These are phyloP conservation scores for Eidolon helvum DNA, from an alignment of 2,113 vertebrate species.

Conservation along the genomic window DNA sequence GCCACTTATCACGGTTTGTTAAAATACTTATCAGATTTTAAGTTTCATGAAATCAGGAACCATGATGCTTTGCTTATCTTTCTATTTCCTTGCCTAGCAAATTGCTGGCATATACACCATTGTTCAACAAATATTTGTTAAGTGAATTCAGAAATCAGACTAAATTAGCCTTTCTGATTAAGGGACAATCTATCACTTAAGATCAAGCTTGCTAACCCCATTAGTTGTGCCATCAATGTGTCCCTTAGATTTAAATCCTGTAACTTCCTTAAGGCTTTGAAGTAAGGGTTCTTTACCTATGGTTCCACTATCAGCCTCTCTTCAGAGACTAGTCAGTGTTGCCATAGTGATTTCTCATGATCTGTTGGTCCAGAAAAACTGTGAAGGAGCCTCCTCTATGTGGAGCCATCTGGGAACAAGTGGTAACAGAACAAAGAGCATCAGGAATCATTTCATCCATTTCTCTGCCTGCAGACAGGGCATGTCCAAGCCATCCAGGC, in stretches of 20 bases:
- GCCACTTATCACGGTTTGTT: not conserved
- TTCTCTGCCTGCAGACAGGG: not conserved
- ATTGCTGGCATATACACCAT: not conserved
- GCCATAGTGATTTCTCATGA: not conserved
- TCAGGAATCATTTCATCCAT: not conserved
- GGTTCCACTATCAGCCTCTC: not conserved
- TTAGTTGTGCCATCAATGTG: not conserved
- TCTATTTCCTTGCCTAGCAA: not conserved
- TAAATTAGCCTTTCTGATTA: not conserved
- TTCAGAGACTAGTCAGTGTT: not conserved
- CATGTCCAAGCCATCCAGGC: not conserved
- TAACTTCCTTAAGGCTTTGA: not conserved
- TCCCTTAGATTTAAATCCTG: not conserved
- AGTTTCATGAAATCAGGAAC: not conserved
- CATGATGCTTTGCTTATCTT: not conserved
- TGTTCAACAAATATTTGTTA: not conserved
- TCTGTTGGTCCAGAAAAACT: not conserved
- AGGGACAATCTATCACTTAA: not conserved
- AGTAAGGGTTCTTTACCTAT: not conserved
- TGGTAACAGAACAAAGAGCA: not conserved
- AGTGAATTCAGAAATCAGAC: not conserved
- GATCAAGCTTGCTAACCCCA: not conserved
- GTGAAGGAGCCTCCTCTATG: not conserved
- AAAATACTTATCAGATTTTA: not conserved
- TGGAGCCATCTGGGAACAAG: not conserved